phyloP scores from a whole-genome alignment of 2,113 vertebrate species.

The Proteles cristata region DNA sequence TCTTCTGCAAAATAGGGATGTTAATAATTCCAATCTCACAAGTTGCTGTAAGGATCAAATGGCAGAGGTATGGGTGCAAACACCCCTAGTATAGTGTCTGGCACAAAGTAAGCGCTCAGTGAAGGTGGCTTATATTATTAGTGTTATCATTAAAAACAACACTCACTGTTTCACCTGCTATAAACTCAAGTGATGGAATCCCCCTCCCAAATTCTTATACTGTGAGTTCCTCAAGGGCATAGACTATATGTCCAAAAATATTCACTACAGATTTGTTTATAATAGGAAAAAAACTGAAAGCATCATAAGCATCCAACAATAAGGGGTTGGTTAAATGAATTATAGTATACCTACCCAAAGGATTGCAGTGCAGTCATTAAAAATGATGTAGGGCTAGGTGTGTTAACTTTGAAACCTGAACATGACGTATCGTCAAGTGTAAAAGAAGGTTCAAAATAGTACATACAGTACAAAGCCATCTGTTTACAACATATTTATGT shows the following conservation, averaged over 20 bases:
- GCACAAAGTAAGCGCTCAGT: neutral
- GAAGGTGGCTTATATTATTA: neutral
- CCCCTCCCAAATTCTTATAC: neutral
- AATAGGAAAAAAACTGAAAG: constrained; percentile 52
- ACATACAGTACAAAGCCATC: neutral
- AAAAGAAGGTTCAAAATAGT: constrained; percentile 20
- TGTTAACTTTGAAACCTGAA: constrained; percentile 48
- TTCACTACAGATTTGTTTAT: constrained; percentile 38
- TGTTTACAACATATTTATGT: neutral
- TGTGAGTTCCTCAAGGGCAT: neutral
- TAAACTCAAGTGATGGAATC: neutral
- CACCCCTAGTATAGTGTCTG: neutral
- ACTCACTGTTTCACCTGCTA: neutral
- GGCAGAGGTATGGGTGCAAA: neutral
- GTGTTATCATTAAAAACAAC: neutral
- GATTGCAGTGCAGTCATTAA: constrained; percentile 31
- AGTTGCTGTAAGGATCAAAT: neutral
- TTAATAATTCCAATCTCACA: neutral
- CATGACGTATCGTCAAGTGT: neutral
- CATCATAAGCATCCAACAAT: constrained; percentile 49
- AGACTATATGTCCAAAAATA: neutral
- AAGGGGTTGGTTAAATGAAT: constrained; percentile 60
- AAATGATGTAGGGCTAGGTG: constrained; percentile 32
- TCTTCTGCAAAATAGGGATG: neutral
- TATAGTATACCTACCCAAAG: constrained; percentile 62